Percentiles rank a stretch among this genome's conserved stretches.
These are phyloP conservation scores for Artemia sinica DNA, from an alignment of 2,888 invertebrate genomes.

Conservation along the genomic window DNA sequence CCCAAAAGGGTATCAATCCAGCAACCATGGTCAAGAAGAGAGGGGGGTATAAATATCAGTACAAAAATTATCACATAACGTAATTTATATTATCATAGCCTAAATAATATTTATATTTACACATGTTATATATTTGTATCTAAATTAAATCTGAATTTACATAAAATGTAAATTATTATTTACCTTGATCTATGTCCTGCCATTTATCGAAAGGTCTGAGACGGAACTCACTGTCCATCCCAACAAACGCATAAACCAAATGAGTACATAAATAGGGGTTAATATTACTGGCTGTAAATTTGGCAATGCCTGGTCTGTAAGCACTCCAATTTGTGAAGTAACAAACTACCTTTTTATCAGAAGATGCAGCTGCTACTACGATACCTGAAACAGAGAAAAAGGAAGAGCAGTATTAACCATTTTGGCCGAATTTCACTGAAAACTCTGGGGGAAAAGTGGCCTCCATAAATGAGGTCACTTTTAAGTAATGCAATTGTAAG, in stretches of 20 bases:
- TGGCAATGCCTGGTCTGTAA: constrained; percentile 71
- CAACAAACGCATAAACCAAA: constrained; percentile 79
- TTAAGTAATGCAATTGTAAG: too few relatives aligned
- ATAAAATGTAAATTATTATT: constrained; percentile 22
- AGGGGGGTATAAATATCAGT: too few relatives aligned
- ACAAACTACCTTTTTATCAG: constrained; percentile 45
- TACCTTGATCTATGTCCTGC: constrained; percentile 87
- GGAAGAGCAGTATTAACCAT: too few relatives aligned
- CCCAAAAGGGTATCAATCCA: too few relatives aligned
- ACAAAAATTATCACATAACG: too few relatives aligned
- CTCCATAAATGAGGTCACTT: too few relatives aligned
- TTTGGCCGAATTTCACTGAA: too few relatives aligned
- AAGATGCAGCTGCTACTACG: background rate
- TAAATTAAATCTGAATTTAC: background rate
- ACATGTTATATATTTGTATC: constrained; percentile 15
- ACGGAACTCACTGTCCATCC: constrained; percentile 74
- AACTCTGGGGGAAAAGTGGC: too few relatives aligned
- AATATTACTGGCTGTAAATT: constrained; percentile 80
- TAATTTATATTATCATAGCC: too few relatives aligned
- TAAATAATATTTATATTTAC: too few relatives aligned
- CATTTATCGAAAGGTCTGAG: constrained; percentile 84
- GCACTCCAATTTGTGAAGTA: constrained; percentile 90
- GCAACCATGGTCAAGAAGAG: too few relatives aligned
- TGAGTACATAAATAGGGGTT: constrained; percentile 87
- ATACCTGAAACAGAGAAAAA: background rate